These are phyloP conservation scores for Chelidonichthys spinosus DNA, from an alignment of 2,797 vertebrate species.

Conservation along the genomic window DNA sequence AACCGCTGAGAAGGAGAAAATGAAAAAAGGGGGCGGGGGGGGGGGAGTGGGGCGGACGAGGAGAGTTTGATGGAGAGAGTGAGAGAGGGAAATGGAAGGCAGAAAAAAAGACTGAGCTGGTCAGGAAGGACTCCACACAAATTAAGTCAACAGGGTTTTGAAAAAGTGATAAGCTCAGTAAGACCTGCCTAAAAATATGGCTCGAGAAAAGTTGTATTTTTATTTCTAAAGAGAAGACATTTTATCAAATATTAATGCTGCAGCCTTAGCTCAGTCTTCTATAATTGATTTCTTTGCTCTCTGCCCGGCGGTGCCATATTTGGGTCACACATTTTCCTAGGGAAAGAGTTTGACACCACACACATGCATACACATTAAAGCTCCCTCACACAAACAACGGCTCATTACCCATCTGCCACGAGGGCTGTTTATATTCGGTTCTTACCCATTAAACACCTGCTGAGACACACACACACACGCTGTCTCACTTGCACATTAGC, in stretches of 20 bases:
- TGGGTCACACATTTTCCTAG: constrained; percentile 73
- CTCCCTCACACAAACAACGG: constrained; percentile 56
- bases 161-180: constrained; percentile 37
- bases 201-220: constrained; percentile 56
- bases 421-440: constrained; percentile 66
- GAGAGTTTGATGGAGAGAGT: constrained; percentile 31
- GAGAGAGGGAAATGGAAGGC: constrained; percentile 2
- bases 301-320: constrained; percentile 71
- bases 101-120: constrained; percentile 13
- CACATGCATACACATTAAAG: constrained; percentile 6
- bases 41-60: not conserved
- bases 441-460: constrained; percentile 72
- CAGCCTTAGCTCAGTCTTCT: constrained; percentile 63
- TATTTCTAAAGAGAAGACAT: constrained; percentile 65
- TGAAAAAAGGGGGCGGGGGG: constrained; percentile 38
- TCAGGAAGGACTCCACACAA: constrained; percentile 23
- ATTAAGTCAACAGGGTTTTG: constrained; percentile 29
- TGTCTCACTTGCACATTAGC: constrained; percentile 22
- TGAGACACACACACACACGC: constrained; percentile 29
- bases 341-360: constrained; percentile 56
- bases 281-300: constrained; percentile 79
- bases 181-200: constrained; percentile 49
- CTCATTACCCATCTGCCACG: constrained; percentile 72
- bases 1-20: constrained; percentile 54
- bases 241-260: constrained; percentile 73